phyloP scores from a whole-genome alignment of 2,113 vertebrate genomes.

The Ceratotherium simum region DNA sequence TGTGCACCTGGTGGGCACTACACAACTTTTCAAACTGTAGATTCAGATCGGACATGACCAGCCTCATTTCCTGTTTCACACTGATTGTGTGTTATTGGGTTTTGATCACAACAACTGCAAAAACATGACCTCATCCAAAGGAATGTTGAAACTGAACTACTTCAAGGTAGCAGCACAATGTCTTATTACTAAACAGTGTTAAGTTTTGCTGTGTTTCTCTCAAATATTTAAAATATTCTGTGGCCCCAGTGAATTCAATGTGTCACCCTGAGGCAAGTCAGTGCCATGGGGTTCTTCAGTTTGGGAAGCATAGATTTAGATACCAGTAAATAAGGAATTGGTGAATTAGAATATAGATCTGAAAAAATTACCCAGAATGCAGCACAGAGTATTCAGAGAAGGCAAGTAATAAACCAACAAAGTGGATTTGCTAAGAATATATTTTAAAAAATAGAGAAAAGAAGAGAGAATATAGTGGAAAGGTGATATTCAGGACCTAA shows the following conservation, averaged over 20 bases:
- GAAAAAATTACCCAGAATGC: neutral
- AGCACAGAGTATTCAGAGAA: neutral
- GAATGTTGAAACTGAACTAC: neutral
- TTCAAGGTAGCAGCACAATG: neutral
- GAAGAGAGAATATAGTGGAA: neutral
- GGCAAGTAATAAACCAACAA: neutral
- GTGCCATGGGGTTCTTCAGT: neutral
- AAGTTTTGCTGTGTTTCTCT: neutral
- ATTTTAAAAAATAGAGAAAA: neutral
- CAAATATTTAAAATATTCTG: neutral
- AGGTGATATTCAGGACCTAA: neutral
- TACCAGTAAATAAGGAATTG: neutral
- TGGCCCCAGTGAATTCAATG: neutral
- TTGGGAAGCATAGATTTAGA: neutral
- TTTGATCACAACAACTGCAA: neutral
- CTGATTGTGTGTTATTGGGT: neutral
- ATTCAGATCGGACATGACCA: neutral
- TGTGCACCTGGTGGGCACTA: neutral
- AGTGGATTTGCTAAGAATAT: neutral
- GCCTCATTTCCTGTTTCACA: neutral
- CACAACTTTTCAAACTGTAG: neutral
- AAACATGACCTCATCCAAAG: neutral
- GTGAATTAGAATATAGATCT: neutral
- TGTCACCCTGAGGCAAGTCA: neutral
- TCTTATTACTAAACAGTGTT: neutral